Conservation (phyloP, 1,140 invertebrate species). For the Oedothorax gibbosus region DNA sequence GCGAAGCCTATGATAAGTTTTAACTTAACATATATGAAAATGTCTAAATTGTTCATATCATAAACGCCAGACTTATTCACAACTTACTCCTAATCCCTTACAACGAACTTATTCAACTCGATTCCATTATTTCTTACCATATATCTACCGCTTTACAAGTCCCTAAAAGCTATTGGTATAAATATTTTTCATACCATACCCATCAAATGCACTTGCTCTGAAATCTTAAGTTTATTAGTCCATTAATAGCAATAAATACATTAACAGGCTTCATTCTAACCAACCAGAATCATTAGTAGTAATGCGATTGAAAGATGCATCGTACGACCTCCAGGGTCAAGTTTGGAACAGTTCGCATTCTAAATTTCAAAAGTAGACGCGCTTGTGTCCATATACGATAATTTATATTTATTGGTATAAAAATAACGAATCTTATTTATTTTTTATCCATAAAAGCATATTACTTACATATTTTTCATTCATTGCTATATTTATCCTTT, state of each 20-base stretch:
- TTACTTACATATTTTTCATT: too few species aligned
- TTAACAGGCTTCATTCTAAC: constrained; percentile 16
- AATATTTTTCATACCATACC: background rate
- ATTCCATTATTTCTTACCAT: background rate
- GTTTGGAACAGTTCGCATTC: constrained; percentile 14
- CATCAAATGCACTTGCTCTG: background rate
- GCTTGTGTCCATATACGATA: background rate
- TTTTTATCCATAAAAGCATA: too few species aligned
- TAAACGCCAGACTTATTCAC: too few species aligned
- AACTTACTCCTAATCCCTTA: too few species aligned
- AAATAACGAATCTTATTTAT: too few species aligned
- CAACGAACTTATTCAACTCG: too few species aligned
- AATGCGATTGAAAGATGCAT: constrained; percentile 39
- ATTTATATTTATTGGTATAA: too few species aligned
- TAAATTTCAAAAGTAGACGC: background rate
- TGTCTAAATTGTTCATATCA: too few species aligned
- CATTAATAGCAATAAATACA: constrained; percentile 22
- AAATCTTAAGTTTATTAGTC: constrained; percentile 11
- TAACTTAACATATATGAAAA: too few species aligned
- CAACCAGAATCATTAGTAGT: background rate
- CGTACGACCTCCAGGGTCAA: background rate
- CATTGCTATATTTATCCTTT: too few species aligned
- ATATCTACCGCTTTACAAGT: background rate
- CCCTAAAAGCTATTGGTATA: background rate
- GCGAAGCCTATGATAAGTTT: too few species aligned